Percentiles rank a stretch among this genome's conserved stretches.
Conservation (phyloP, 2,888 invertebrate genomes). For the Diaperis boleti region DNA sequence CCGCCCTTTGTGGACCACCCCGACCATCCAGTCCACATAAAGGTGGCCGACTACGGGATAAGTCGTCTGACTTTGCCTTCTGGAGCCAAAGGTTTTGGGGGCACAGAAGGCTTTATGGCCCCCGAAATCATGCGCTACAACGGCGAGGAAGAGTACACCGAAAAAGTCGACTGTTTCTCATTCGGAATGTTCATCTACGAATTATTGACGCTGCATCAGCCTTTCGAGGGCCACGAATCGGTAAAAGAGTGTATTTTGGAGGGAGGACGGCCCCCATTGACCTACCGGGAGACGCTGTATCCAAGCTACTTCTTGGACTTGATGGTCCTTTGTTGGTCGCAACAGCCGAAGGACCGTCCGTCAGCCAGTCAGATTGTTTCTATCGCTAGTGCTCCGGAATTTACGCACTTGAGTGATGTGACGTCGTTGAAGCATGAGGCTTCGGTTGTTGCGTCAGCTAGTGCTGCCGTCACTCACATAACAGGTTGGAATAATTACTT, state of each 20-base stretch:
- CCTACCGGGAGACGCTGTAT: conserved; percentile 85
- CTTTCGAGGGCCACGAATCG: conserved; percentile 96
- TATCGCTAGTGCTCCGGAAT: conserved; percentile 92
- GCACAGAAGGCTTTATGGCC: conserved; percentile 99
- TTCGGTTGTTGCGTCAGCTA: conserved; percentile 74
- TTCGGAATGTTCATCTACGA: conserved; percentile 99
- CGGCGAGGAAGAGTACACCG: conserved; percentile 98
- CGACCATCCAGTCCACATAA: conserved; percentile 83
- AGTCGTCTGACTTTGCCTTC: conserved; percentile 89
- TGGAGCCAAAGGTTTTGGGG: conserved; percentile 97
- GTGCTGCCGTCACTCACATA: conserved; percentile 66
- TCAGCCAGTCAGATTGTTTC: conserved; percentile 96
- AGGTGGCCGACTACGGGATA: conserved; percentile 97
- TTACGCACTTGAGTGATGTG: conserved; percentile 87
- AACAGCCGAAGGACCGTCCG: conserved; percentile 86
- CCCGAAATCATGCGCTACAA: conserved; percentile 98
- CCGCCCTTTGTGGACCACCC: conserved; percentile 78
- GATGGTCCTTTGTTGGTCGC: conserved; percentile 97
- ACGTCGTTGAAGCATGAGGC: conserved; percentile 78
- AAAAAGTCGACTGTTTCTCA: conserved; percentile 98
- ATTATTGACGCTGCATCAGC: conserved; percentile 90
- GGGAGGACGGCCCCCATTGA: conserved; percentile 91
- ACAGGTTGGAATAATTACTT: conserved; percentile 63
- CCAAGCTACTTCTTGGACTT: conserved; percentile 91
- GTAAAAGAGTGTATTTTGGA: conserved; percentile 97